phyloP scores from a whole-genome alignment of 2,113 vertebrate species.

The Ceyx melanurus region DNA sequence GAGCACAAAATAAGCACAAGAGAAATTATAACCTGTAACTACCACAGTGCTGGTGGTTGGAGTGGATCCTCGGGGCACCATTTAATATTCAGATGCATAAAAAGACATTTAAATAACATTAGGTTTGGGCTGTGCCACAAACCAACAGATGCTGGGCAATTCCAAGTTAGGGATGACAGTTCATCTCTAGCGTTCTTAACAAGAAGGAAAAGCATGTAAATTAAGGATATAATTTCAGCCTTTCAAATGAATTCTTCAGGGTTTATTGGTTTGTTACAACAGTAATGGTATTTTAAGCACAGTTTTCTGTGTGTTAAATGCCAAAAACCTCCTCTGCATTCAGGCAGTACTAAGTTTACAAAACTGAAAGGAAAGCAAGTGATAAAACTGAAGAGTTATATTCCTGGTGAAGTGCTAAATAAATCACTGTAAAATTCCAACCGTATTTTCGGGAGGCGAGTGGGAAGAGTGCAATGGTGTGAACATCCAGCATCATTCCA shows the following conservation, averaged over 20 bases:
- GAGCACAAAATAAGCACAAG: neutral
- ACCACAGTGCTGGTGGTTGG: neutral
- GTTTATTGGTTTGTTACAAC: neutral
- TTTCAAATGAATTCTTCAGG: neutral
- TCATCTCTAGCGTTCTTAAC: conserved; percentile 9
- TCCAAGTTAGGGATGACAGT: conserved; percentile 14
- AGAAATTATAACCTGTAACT: neutral
- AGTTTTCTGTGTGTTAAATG: neutral
- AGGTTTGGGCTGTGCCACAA: neutral
- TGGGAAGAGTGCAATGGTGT: neutral
- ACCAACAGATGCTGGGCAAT: conserved; percentile 21
- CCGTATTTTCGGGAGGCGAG: neutral
- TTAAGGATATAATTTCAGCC: conserved; percentile 24
- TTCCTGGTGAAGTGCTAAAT: conserved; percentile 2
- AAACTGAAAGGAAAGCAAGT: conserved; percentile 10
- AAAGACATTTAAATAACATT: neutral
- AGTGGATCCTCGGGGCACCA: neutral
- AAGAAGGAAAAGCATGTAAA: neutral
- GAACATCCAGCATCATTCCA: neutral
- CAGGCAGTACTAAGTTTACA: neutral
- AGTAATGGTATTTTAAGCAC: conserved; percentile 28
- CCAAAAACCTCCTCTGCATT: neutral
- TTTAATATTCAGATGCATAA: neutral
- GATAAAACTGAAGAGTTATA: neutral
- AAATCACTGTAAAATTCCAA: neutral